Evolutionary conservation across 2,888 invertebrate species (phyloP), one percentile per base, ranked within the genome.

Genomic region (Lysandra bellargus): DNA sequence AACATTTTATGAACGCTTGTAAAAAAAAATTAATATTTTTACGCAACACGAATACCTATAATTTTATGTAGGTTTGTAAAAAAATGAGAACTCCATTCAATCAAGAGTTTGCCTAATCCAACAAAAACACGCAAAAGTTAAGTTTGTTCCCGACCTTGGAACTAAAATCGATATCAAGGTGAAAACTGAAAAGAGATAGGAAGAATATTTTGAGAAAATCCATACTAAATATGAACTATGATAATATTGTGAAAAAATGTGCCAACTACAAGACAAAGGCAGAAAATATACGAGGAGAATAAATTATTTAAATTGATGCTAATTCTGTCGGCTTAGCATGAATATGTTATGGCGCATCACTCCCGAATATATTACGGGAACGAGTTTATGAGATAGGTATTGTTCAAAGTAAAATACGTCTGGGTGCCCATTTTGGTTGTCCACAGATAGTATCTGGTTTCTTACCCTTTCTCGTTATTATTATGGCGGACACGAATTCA

Each of bases 251-350:
- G 64, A 12, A 30, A 64, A 64, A 64, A 64, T 64, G 17, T 69
- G 4, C 33, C 33, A 69, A 33, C 12, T 37, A 69, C 12, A 37
- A 69, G 2, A 69, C 33, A 69, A 37, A 69, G 33, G 69, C 30
- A 17, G 30, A 30, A 69, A 79, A 78, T 78, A 75, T 9, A 78
- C 17, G 37, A 61, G 23, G 44, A n/a, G 73, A 64, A 80, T 78
- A 78, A 37, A 49, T 78, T 64, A 78, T 78, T 64, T 69, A 44
- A 64, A 64, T 69, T 17, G n/a, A 75, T 75, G 75, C 49, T 49
- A 49, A 75, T 75, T 75, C 75, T 30, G 75, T 44, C 75, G 49
- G 75, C 30, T 49, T 49, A 23, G 75, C 49, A 75, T 75, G 75
- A 53, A 75, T 23, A 75, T 75, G 75, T 75, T 75, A 44, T 75